Conservation (phyloP, 2,888 invertebrate species). For the Polietes domitor region DNA sequence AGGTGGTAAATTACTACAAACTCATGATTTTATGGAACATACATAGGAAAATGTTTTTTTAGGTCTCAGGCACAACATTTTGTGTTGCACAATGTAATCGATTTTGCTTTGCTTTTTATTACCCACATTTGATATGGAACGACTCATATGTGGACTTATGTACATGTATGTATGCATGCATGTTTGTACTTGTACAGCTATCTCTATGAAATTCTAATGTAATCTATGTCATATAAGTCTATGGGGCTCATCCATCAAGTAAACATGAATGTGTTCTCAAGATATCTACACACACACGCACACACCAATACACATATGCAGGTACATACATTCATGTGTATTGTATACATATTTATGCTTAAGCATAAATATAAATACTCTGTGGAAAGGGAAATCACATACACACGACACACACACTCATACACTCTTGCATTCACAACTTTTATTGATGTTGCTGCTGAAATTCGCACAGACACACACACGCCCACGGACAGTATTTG, state of each 20-base stretch:
- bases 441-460: not conserved
- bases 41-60: not conserved
- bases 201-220: slow-evolving; percentile 43
- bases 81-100: not conserved
- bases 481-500: no score
- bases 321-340: not conserved
- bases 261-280: slow-evolving; percentile 9
- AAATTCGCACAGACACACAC: not conserved
- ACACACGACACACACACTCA: not conserved
- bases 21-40: not conserved
- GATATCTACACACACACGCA: not conserved
- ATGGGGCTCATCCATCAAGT: slow-evolving; percentile 57
- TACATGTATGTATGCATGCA: not conserved
- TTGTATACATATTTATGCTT: slow-evolving; percentile 9
- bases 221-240: slow-evolving; percentile 56
- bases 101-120: not conserved
- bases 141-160: no score
- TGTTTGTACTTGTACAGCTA: not conserved
- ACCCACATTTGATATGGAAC: not conserved
- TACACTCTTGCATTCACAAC: not conserved
- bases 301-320: not conserved
- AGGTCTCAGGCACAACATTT: not conserved
- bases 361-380: slow-evolving; percentile 23
- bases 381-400: not conserved
- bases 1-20: no score